Conservation (phyloP, 2,888 invertebrate genomes). For the Tanaodytes sp. region DNA sequence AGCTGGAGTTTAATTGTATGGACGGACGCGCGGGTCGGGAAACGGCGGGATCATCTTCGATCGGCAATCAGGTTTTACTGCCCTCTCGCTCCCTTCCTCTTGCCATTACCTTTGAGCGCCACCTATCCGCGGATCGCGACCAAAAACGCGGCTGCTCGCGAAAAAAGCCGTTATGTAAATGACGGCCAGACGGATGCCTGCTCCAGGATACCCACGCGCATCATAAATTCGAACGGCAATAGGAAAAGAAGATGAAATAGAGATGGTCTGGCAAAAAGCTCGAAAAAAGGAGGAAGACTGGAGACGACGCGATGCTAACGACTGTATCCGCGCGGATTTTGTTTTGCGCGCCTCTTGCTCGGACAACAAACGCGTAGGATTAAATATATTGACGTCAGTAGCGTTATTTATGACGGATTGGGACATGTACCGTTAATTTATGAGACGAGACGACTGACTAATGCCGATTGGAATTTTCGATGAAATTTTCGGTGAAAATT, state of each 20-base stretch:
- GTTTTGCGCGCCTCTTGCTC: conserved; percentile 23
- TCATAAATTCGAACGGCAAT: conserved; percentile 57
- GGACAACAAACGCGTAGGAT: conserved; percentile 26
- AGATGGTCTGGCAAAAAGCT: conserved; percentile 39
- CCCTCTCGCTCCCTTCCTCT: conserved; percentile 1
- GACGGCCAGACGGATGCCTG: conserved; percentile 54
- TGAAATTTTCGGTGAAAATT: conserved; percentile 36
- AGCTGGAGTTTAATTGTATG: conserved; percentile 24
- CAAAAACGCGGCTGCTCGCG: conserved; percentile 61
- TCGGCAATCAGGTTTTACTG: conserved; percentile 21
- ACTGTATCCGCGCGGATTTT: conserved; percentile 42
- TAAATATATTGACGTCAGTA: conserved; percentile 35
- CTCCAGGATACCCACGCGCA: conserved; percentile 55
- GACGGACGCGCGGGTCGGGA: conserved; percentile 12
- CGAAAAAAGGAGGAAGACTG: conserved; percentile 32
- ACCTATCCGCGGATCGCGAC: conserved; percentile 54
- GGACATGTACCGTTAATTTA: conserved; percentile 22
- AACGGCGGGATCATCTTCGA: conserved; percentile 26
- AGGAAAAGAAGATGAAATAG: conserved; percentile 55
- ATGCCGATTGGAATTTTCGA: conserved; percentile 23
- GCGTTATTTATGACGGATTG: conserved; percentile 43
- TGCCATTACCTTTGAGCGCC: no score
- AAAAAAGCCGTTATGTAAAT: conserved; percentile 71
- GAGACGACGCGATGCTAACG: conserved; percentile 38
- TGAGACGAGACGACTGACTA: conserved; percentile 21